Conservation (phyloP, 2,797 vertebrate species). For the Hafferia zeledoni region DNA sequence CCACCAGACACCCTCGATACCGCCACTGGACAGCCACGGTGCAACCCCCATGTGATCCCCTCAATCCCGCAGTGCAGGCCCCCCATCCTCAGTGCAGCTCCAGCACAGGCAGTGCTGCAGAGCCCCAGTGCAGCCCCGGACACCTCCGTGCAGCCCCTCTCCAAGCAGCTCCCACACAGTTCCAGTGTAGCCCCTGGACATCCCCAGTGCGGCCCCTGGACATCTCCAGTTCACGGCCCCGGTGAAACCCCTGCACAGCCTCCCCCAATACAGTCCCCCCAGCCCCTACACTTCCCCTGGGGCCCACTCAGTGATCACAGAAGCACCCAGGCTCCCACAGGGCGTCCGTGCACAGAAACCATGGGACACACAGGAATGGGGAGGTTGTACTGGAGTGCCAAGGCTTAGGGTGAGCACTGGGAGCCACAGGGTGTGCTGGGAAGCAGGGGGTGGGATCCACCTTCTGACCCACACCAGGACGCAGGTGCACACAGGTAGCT, state of each 20-base stretch:
- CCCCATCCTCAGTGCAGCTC: too few species aligned
- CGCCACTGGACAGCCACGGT: too few species aligned
- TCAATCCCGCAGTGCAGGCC: neutral
- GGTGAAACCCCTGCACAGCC: neutral
- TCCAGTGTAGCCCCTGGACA: too few species aligned
- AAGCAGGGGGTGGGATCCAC: neutral
- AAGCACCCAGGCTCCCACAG: neutral
- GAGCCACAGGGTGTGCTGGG: rapidly evolving
- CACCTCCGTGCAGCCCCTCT: neutral
- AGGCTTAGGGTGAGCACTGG: neutral
- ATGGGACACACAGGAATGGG: rapidly evolving
- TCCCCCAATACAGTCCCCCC: neutral
- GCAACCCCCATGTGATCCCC: neutral
- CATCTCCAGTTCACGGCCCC: too few species aligned
- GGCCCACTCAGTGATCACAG: neutral
- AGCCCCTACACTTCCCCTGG: neutral
- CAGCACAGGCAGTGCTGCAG: neutral
- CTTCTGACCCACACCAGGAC: rapidly evolving
- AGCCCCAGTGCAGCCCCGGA: neutral
- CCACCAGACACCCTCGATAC: too few species aligned
- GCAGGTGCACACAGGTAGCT: rapidly evolving
- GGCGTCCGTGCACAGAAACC: rapidly evolving
- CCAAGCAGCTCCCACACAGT: neutral
- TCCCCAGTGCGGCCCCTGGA: neutral
- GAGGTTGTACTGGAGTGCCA: rapidly evolving